Conservation (phyloP, 2,797 vertebrate genomes). For the Nasua narica region DNA sequence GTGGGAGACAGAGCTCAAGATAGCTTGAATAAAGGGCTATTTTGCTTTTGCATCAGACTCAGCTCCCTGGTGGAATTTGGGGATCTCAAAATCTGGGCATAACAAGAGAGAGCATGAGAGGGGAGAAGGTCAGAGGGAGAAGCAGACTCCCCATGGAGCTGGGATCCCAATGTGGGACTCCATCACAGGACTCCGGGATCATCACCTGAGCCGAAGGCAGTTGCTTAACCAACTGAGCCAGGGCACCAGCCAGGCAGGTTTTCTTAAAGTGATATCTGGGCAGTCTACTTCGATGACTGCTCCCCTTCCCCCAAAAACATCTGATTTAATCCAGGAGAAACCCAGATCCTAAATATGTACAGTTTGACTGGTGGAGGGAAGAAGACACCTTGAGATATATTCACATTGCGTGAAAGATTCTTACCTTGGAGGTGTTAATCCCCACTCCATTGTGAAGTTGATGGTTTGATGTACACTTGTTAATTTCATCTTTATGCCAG, state of each 20-base stretch:
- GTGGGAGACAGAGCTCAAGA: too few relatives aligned
- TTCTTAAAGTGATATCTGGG: not conserved
- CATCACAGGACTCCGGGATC: too few relatives aligned
- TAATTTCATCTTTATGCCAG: not conserved
- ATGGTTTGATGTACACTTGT: not conserved
- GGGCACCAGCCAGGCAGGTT: not conserved
- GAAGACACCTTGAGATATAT: not conserved
- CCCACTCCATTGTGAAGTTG: not conserved
- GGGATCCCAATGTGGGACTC: too few relatives aligned
- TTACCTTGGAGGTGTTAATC: not conserved
- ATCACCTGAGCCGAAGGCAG: too few relatives aligned
- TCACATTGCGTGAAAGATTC: not conserved
- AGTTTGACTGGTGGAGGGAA: not conserved
- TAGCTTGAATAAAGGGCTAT: too few relatives aligned
- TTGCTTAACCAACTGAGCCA: too few relatives aligned
- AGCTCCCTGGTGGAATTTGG: too few relatives aligned
- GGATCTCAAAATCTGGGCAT: too few relatives aligned
- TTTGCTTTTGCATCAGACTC: too few relatives aligned
- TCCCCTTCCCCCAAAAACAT: not conserved
- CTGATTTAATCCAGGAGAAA: not conserved
- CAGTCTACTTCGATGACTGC: not conserved
- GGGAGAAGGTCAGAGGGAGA: too few relatives aligned
- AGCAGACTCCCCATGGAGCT: too few relatives aligned
- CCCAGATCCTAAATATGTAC: not conserved
- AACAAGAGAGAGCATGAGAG: too few relatives aligned